These are phyloP conservation scores for Trachelus tabidus DNA, from an alignment of 2,888 invertebrate genomes.

Conservation along the genomic window DNA sequence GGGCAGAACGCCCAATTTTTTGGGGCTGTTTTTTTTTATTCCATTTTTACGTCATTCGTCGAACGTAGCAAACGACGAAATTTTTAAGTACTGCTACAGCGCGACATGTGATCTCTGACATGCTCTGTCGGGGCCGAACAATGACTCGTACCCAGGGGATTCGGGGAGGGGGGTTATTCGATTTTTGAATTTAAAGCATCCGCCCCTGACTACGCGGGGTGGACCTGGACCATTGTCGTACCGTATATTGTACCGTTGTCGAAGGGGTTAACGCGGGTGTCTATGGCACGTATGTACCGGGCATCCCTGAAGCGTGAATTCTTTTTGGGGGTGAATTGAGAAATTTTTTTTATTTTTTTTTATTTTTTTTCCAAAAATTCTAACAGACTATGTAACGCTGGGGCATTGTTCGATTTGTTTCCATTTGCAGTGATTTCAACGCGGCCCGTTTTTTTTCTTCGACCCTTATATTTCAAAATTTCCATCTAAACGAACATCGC, in stretches of 20 bases:
- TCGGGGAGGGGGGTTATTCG: slow-evolving; percentile 44
- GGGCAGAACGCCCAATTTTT: neutral
- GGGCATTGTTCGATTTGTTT: too few relatives aligned
- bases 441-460: neutral
- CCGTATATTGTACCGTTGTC: slow-evolving; percentile 25
- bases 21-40: neutral
- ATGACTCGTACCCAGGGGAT: slow-evolving; percentile 33
- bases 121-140: slow-evolving; percentile 56
- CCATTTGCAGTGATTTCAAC: neutral
- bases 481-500: neutral
- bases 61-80: neutral
- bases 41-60: neutral
- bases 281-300: neutral
- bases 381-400: neutral
- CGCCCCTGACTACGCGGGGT: slow-evolving; percentile 11
- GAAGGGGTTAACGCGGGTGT: slow-evolving; percentile 40
- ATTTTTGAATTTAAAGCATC: slow-evolving; percentile 62
- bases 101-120: slow-evolving; percentile 47
- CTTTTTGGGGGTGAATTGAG: neutral
- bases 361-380: neutral
- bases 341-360: neutral
- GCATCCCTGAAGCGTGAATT: neutral
- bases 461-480: neutral
- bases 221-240: slow-evolving; percentile 25
- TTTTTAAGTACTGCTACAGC: slow-evolving; percentile 29